These are phyloP conservation scores for Drosophila fuyamai DNA, from an alignment of 1,140 invertebrate species.

Conservation along the genomic window DNA sequence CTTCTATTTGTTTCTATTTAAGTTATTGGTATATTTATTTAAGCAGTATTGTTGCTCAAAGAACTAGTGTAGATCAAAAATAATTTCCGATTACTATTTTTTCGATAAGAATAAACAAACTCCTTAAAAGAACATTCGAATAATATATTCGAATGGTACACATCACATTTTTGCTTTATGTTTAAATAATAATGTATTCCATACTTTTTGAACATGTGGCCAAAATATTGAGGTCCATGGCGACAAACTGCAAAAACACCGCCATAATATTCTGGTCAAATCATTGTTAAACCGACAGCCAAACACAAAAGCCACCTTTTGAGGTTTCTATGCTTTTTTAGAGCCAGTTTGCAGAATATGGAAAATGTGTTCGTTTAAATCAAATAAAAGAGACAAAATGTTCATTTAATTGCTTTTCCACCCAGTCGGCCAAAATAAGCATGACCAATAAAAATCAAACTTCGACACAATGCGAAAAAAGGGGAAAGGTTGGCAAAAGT, in stretches of 20 bases:
- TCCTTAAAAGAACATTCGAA: no score
- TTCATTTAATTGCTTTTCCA: constrained; percentile 71
- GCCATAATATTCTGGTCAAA: constrained; percentile 60
- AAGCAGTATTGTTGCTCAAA: neutral
- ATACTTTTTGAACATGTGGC: constrained; percentile 44
- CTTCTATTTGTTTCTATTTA: no score
- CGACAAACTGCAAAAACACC: constrained; percentile 57
- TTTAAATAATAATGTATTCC: constrained; percentile 29
- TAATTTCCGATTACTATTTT: neutral
- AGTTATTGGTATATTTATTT: no score
- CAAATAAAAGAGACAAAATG: constrained; percentile 73
- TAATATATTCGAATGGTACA: no score
- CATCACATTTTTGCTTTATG: constrained; percentile 13
- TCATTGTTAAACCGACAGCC: constrained; percentile 71
- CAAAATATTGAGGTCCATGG: constrained; percentile 59
- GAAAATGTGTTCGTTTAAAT: constrained; percentile 61
- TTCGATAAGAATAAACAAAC: no score
- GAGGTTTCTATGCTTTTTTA: constrained; percentile 58
- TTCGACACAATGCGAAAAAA: constrained; percentile 20
- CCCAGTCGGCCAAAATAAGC: constrained; percentile 18
- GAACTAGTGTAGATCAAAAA: no score
- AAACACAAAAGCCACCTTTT: constrained; percentile 80
- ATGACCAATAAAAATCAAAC: constrained; percentile 47
- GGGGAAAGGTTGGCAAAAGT: constrained; percentile 26
- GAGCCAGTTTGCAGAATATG: constrained; percentile 47